Evolutionary conservation across 2,113 vertebrate genomes (phyloP), one percentile per base, ranked within the genome.

Genomic region (Catharus fuscescens): DNA sequence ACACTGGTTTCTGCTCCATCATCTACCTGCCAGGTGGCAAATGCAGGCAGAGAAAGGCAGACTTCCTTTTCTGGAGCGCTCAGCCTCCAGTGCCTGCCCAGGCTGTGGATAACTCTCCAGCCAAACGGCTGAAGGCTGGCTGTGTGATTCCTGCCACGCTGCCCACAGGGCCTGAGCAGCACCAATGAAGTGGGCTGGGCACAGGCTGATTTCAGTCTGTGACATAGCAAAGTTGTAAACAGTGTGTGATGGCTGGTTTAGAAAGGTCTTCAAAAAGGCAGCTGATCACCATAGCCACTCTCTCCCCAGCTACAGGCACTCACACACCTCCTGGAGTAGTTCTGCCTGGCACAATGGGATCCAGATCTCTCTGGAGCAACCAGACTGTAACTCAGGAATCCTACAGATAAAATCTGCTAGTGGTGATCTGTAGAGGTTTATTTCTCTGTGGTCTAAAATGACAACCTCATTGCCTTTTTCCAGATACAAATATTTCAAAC

Each of bases 121-220:
- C 2, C 4, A 5, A 36, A 62, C 15, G 57, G 25, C 62, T 10
- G 17, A 31, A 28, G 54, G 32, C 44, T 54, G 38, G 44, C 69
- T 66, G 65, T 4, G 3, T 9, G 47, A 34, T 54, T 62, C 67
- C 67, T 52, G 65, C 70, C 7, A 4, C 0, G 1, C 2, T 82
- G 71, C 87, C 36, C 47, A n/a, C 45, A 21, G 40, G 28, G 44
- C 50, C 76, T 1, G 1, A 74, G 69, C 65, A 47, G 28, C 53
- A 53, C 36, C 48, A 14, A 11, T 8, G 40, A 67, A 64, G 40
- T 2, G 24, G 52, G 36, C 61, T 48, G 62, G 31, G 70, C 36
- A 52, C 5, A 29, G 53, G 36, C 45, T 32, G 44, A 44, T 56
- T 71, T 67, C 31, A 56, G 28, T 42, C 34, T 26, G 12, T 31